Percentiles rank a stretch among this genome's conserved stretches.
Conservation (phyloP, 2,113 vertebrate species). For the Leucoraja erinaceus region DNA sequence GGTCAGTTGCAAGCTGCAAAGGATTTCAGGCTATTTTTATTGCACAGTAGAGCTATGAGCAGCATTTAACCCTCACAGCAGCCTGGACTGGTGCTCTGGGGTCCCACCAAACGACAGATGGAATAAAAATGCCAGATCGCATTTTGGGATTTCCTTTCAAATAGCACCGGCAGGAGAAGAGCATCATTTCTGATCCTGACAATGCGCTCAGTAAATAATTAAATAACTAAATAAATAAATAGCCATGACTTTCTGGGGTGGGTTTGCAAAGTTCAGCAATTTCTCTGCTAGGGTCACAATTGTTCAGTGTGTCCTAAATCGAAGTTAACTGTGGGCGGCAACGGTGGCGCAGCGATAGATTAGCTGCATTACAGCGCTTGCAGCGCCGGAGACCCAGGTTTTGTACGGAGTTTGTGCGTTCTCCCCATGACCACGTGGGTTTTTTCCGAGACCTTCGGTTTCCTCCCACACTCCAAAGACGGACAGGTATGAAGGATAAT, state of each 20-base stretch:
- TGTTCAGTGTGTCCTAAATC: background rate
- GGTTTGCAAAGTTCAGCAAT: background rate
- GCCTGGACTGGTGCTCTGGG: background rate
- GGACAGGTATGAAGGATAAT: too few species aligned
- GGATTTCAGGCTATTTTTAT: background rate
- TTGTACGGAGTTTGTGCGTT: too few species aligned
- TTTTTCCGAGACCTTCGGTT: too few species aligned
- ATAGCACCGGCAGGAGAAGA: background rate
- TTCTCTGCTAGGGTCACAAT: background rate
- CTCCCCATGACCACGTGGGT: too few species aligned
- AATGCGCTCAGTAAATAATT: background rate
- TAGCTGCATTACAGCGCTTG: too few species aligned
- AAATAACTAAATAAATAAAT: background rate
- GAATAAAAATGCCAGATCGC: background rate
- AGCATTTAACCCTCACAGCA: background rate
- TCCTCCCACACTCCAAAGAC: too few species aligned
- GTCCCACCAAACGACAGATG: slow-evolving; percentile 6
- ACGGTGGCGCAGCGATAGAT: too few species aligned
- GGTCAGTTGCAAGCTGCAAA: background rate
- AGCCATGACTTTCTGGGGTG: background rate
- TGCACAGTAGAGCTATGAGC: background rate
- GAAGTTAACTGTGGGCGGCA: too few species aligned
- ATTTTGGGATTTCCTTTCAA: background rate
- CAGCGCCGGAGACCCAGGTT: too few species aligned
- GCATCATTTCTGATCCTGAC: background rate